These are phyloP conservation scores for Sternotherus odoratus DNA, from an alignment of 2,797 vertebrate species.

Conservation along the genomic window DNA sequence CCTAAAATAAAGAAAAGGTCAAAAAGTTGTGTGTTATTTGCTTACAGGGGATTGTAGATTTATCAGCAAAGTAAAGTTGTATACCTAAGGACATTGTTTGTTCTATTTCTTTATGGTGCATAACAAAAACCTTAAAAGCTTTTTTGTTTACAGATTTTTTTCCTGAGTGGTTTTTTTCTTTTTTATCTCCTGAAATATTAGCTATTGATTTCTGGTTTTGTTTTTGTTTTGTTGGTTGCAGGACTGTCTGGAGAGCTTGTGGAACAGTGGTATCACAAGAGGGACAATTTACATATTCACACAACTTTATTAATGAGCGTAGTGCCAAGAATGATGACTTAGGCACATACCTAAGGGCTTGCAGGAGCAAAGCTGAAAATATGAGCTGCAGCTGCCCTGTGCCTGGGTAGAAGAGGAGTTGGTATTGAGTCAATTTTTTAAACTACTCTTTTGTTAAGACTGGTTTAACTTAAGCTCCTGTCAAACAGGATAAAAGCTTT, in stretches of 20 bases:
- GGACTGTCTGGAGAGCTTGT: not conserved
- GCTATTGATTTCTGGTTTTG: not conserved
- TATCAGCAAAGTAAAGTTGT: not conserved
- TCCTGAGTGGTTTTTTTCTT: not conserved
- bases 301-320: not conserved
- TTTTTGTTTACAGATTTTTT: not conserved
- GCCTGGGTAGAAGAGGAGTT: not conserved
- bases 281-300: not conserved
- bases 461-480: not conserved
- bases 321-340: not conserved
- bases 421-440: not conserved
- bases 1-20: no score
- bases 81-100: not conserved
- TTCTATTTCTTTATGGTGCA: not conserved
- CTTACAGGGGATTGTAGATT: not conserved
- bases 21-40: not conserved
- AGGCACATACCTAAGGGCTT: not conserved
- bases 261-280: not conserved
- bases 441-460: not conserved
- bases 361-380: not conserved
- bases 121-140: not conserved
- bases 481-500: not conserved
- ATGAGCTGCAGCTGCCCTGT: not conserved
- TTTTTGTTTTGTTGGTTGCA: not conserved
- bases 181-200: not conserved